These are phyloP conservation scores for Clarias platycephalus DNA, from an alignment of 2,797 vertebrate species.

Conservation along the genomic window DNA sequence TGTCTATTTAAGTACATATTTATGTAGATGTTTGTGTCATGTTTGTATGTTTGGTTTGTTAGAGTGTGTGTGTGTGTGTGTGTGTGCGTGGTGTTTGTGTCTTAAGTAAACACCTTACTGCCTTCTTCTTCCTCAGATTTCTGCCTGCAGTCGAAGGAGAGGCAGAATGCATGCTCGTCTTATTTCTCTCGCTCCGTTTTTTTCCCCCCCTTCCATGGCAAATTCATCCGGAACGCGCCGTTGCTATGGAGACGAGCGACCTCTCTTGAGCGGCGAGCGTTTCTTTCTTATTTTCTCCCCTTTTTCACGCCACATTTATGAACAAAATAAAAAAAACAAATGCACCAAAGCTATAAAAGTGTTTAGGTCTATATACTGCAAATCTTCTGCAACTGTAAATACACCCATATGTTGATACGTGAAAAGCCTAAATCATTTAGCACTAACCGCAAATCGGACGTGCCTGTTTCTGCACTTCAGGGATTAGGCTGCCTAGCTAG, in stretches of 20 bases:
- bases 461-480: constrained; percentile 21
- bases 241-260: constrained; percentile 74
- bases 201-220: constrained; percentile 50
- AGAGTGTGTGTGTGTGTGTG: not conserved
- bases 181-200: constrained; percentile 55
- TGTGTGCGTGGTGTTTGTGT: not conserved
- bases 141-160: constrained; percentile 55
- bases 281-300: constrained; percentile 53
- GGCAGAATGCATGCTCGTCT: constrained; percentile 69
- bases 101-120: constrained; percentile 56
- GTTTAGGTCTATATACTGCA: not conserved
- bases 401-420: not conserved
- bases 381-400: not conserved
- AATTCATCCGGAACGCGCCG: constrained; percentile 73
- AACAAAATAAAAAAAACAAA: not conserved
- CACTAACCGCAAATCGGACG: not conserved
- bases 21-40: not conserved
- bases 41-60: not conserved
- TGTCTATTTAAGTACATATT: not conserved
- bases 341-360: not conserved
- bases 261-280: constrained; percentile 69
- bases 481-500: constrained; percentile 30
- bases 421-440: constrained; percentile 12
- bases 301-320: constrained; percentile 62
- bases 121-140: constrained; percentile 58